Evolutionary conservation across 2,888 invertebrate genomes (phyloP).

Genomic region (Drosophila dives): DNA sequence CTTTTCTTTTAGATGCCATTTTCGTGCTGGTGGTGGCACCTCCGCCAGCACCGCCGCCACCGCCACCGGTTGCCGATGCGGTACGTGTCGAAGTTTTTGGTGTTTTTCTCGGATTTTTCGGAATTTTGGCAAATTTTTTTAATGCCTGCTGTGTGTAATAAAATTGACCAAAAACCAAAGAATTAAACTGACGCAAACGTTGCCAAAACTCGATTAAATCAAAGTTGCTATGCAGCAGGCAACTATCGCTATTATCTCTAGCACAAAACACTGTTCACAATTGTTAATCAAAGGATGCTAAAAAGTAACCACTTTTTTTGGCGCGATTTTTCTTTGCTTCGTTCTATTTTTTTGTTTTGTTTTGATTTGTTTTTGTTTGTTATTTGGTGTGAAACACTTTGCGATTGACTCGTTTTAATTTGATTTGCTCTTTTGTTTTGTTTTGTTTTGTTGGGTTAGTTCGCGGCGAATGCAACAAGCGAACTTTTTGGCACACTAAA

Average conservation of each 20-base stretch:
- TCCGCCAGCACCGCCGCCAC: slow-evolving; percentile 83
- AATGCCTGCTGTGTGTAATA: slow-evolving; percentile 60
- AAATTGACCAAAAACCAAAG: slow-evolving; percentile 67
- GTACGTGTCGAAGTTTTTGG: slow-evolving; percentile 84
- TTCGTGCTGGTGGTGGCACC: slow-evolving; percentile 83
- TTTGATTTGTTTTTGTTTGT: slow-evolving; percentile 8
- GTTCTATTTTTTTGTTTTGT: slow-evolving; percentile 4
- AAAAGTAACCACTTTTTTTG: slow-evolving; percentile 35
- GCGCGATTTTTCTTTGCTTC: slow-evolving; percentile 33
- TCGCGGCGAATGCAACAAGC: slow-evolving; percentile 59
- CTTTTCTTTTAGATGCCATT: slow-evolving; percentile 85
- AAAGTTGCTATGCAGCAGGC: slow-evolving; percentile 62
- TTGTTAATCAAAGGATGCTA: slow-evolving; percentile 2
- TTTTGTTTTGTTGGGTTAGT: slow-evolving; percentile 9
- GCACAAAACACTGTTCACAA: slow-evolving; percentile 68
- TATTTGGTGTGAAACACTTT: slow-evolving; percentile 20
- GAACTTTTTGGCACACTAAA: slow-evolving; percentile 57
- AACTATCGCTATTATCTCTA: slow-evolving; percentile 53
- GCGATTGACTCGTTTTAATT: slow-evolving; percentile 10
- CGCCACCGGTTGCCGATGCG: slow-evolving; percentile 83
- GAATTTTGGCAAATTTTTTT: slow-evolving; percentile 83
- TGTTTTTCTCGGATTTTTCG: slow-evolving; percentile 84
- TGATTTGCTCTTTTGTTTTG: slow-evolving; percentile 2
- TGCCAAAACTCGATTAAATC: slow-evolving; percentile 72
- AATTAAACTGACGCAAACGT: slow-evolving; percentile 64